Evolutionary conservation across 2,113 vertebrate genomes (phyloP).

Genomic region (Dipodomys spectabilis): DNA sequence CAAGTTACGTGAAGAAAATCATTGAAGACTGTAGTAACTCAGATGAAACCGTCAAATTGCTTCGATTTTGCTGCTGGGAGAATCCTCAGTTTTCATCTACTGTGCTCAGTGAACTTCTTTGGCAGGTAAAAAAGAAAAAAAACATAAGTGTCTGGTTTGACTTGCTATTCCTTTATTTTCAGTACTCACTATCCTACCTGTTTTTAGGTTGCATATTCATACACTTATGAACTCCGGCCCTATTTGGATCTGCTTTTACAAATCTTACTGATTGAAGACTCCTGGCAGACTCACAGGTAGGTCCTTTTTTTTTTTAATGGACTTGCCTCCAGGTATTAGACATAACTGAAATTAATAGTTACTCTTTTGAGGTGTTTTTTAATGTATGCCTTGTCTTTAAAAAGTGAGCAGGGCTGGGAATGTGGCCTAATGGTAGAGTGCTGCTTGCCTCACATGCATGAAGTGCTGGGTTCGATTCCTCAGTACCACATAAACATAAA

Average conservation of each 20-base stretch:
- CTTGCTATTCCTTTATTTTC: slow-evolving; percentile 29
- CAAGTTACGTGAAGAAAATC: slow-evolving; percentile 99
- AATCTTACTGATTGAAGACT: slow-evolving; percentile 98
- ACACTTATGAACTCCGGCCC: slow-evolving; percentile 98
- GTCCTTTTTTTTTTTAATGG: slow-evolving; percentile 57
- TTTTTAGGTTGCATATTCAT: slow-evolving; percentile 97
- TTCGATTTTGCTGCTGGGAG: slow-evolving; percentile 99
- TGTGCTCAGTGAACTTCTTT: slow-evolving; percentile 98
- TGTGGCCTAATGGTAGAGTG: too few species aligned
- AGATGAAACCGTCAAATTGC: slow-evolving; percentile 98
- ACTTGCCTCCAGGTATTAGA: slow-evolving; percentile 1
- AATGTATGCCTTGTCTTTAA: too few species aligned
- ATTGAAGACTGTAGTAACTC: slow-evolving; percentile 99
- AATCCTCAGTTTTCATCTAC: slow-evolving; percentile 99
- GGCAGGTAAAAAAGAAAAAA: slow-evolving; percentile 92
- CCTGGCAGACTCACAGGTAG: slow-evolving; percentile 99
- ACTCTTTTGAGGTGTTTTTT: background rate
- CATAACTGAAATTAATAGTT: slow-evolving; percentile 9
- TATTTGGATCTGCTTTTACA: slow-evolving; percentile 98
- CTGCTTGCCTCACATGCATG: too few species aligned
- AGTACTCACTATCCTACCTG: slow-evolving; percentile 61
- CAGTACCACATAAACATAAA: too few species aligned
- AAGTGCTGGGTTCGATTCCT: too few species aligned
- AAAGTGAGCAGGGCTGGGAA: too few species aligned
- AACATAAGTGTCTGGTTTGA: slow-evolving; percentile 30